Base-by-base conservation (phyloP, 2,113 vertebrate genomes). In the Platichthys stellatus region DNA sequence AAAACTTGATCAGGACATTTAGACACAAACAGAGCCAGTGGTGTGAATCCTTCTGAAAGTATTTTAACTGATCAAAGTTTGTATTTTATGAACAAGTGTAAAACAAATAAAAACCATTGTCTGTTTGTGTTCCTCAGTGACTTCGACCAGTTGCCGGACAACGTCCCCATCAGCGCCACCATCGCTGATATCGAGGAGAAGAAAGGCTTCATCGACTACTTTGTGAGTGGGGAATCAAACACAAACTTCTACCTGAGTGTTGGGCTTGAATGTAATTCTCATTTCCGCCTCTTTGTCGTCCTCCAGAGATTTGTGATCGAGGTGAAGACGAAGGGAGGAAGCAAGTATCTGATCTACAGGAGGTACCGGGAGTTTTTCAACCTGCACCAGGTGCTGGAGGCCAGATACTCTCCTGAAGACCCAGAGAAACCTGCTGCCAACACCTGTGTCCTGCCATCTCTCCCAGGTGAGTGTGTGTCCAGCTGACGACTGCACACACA, bases 331-430 rank as follows among this genome's bases (percentile, higher is more conserved):
- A 98, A 97, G 92, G 97, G 98, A 8, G 94, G 94, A 0, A 92
- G 94, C 35, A 98, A 96, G 82, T 98, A 99, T 81, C 88, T 99
- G 73, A 98, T 99, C 91, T 99, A 97, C 88, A 93, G 98, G 31
- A 94, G 98, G 64, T 99, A 98, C 81, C 84, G 95, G 5, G 92
- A 98, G 72, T 99, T 99, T 87, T 92, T 96, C 2, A 83, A 90
- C 71, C 90, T 99, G 45, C 97, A 99, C 69, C 69, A 92, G 82
- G 94, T 93, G 51, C 92, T 99, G n/a, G 95, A 97, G 88, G 92
- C 94, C 81, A 96, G 92, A 67, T 97, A 96, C 11, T 93, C 95
- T 6, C 78, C 91, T 0, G 96, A 95, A 26, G 91, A 83, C 69
- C 93, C 57, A 0, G 84, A 84, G 1, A 83, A 63, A 62, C 83